phyloP scores from a whole-genome alignment of 2,113 vertebrate genomes.

The Elgaria multicarinata region DNA sequence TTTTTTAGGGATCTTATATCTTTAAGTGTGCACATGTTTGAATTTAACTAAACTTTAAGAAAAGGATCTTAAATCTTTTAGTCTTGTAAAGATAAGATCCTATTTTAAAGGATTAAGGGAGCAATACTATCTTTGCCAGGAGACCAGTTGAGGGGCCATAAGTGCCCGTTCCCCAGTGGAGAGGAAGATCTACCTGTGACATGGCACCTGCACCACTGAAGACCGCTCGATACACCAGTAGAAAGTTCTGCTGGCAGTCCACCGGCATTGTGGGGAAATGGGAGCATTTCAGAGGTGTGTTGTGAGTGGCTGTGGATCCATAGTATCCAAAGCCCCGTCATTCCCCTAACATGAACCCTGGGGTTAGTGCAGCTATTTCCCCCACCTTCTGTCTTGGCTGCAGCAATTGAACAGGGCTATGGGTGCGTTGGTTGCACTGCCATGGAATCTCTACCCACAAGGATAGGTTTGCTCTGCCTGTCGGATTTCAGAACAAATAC shows the following conservation, averaged over 20 bases:
- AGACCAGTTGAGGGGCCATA: not conserved
- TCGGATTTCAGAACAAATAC: not conserved
- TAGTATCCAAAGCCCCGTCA: not conserved
- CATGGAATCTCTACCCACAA: not conserved
- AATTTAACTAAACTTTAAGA: not conserved
- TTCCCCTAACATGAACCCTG: not conserved
- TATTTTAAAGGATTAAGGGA: not conserved
- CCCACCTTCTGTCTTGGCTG: not conserved
- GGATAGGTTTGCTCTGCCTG: not conserved
- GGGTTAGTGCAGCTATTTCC: not conserved
- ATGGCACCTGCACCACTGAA: not conserved
- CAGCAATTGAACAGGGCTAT: not conserved
- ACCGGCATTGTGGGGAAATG: not conserved
- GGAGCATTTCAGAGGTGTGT: not conserved
- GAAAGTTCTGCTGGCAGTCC: not conserved
- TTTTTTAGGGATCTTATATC: not conserved
- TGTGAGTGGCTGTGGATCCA: not conserved
- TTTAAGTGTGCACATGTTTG: not conserved
- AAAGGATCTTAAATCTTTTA: rapidly evolving
- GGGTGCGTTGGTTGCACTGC: no score
- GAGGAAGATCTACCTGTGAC: not conserved
- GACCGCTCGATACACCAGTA: not conserved
- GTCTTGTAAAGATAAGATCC: no score
- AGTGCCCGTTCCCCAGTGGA: not conserved
- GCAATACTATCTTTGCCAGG: not conserved